A percentile compares a stretch with the other conserved stretches of the same genome.
Evolutionary conservation across 2,888 invertebrate genomes (phyloP).

Genomic region (Hirtodrosophila confusa): DNA sequence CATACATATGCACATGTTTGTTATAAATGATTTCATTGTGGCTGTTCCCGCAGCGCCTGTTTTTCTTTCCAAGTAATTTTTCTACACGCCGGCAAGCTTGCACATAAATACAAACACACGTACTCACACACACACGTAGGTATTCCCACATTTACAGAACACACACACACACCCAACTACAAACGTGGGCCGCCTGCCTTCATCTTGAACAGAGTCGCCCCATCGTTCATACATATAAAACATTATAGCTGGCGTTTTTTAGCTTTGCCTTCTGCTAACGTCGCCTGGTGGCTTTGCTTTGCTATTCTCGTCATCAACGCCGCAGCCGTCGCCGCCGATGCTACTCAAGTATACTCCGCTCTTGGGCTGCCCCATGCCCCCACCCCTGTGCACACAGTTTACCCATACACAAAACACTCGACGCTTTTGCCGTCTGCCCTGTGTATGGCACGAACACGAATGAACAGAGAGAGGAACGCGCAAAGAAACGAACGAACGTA

Average conservation of each 20-base stretch:
- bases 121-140: constrained; percentile 14
- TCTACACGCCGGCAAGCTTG: constrained; percentile 60
- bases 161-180: constrained; percentile 17
- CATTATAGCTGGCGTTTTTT: constrained; percentile 51
- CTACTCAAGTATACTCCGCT: constrained; percentile 63
- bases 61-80: constrained; percentile 74
- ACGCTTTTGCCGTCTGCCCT: constrained; percentile 42
- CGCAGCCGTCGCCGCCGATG: constrained; percentile 41
- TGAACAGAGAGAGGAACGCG: constrained; percentile 38
- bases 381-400: constrained; percentile 27
- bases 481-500: constrained; percentile 25
- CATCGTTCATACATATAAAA: constrained; percentile 49
- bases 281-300: constrained; percentile 62
- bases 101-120: constrained; percentile 27
- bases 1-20: constrained; percentile 32
- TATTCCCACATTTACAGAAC: constrained; percentile 3
- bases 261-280: constrained; percentile 42
- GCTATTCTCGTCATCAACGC: constrained; percentile 74
- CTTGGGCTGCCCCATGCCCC: constrained; percentile 16
- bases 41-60: constrained; percentile 59
- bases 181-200: constrained; percentile 59
- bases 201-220: constrained; percentile 57
- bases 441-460: constrained; percentile 45
- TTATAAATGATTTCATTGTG: constrained; percentile 76
- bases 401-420: constrained; percentile 50